phyloP scores from a whole-genome alignment of 2,888 invertebrate species.

The Myopa tessellatipennis region DNA sequence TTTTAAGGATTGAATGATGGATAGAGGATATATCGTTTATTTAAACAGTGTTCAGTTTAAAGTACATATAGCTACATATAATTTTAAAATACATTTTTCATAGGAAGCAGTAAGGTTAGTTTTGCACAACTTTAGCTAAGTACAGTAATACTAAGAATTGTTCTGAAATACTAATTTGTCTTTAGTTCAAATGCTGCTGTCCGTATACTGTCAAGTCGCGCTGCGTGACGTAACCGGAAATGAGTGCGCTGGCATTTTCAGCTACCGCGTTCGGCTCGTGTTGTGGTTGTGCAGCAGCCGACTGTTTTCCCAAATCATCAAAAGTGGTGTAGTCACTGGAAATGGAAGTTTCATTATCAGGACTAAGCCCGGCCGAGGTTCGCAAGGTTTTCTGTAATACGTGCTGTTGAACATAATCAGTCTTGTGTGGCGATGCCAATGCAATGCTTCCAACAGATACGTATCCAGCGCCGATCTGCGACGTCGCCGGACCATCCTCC shows the following conservation, averaged over 20 bases:
- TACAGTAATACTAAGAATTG: neutral
- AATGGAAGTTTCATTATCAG: neutral
- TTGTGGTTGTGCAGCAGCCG: neutral
- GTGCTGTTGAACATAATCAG: constrained; percentile 39
- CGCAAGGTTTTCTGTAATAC: constrained; percentile 29
- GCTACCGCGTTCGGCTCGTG: constrained; percentile 25
- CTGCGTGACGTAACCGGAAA: constrained; percentile 61
- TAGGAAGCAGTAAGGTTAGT: constrained; percentile 26
- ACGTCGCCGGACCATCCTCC: neutral
- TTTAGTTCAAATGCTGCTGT: constrained; percentile 41
- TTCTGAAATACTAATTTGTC: neutral
- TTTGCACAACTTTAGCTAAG: constrained; percentile 20
- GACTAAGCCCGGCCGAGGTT: neutral
- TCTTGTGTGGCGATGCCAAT: constrained; percentile 32
- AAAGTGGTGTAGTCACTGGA: constrained; percentile 52
- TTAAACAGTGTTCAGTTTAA: neutral
- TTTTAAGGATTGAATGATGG: too few relatives aligned
- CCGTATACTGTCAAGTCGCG: constrained; percentile 59
- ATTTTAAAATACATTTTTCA: constrained; percentile 27
- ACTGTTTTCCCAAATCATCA: constrained; percentile 53
- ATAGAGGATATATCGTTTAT: neutral
- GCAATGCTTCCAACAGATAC: constrained; percentile 45
- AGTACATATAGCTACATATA: neutral
- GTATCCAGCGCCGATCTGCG: constrained; percentile 46
- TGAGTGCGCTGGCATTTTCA: constrained; percentile 44